Percentiles rank a stretch among this genome's conserved stretches.
phyloP scores from a whole-genome alignment of 2,888 invertebrate genomes.

The Endotricha flammealis region DNA sequence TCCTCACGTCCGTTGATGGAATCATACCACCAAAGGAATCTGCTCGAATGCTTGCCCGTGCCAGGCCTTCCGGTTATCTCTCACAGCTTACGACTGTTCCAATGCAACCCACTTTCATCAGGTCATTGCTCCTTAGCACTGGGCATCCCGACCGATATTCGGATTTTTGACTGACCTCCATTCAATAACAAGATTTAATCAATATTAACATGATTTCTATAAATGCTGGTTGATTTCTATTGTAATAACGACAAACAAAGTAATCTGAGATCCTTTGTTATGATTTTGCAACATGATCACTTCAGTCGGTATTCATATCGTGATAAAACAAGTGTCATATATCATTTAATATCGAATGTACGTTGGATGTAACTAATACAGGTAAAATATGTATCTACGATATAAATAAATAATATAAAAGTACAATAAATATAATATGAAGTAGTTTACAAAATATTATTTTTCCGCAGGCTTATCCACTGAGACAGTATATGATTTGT shows the following conservation, averaged over 20 bases:
- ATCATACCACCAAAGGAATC: no score
- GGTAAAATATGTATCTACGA: no score
- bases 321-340: not conserved
- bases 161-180: slow-evolving; percentile 24
- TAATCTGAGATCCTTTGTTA: not conserved
- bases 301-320: not conserved
- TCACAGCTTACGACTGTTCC: slow-evolving; percentile 32
- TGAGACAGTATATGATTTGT: no score
- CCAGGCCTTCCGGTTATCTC: slow-evolving; percentile 49
- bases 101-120: slow-evolving; percentile 47
- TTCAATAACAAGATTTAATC: slow-evolving; percentile 15
- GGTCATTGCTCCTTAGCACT: slow-evolving; percentile 48
- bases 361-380: no score
- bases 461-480: no score
- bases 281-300: slow-evolving; percentile 3
- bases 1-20: no score
- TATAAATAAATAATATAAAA: no score
- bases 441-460: no score
- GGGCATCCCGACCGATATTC: slow-evolving; percentile 32
- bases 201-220: slow-evolving; percentile 5
- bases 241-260: not conserved
- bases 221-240: not conserved
- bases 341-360: no score
- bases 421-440: no score
- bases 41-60: slow-evolving; percentile 40